These are phyloP conservation scores for Jaculus jaculus DNA, from an alignment of 2,113 vertebrate genomes.

Conservation along the genomic window DNA sequence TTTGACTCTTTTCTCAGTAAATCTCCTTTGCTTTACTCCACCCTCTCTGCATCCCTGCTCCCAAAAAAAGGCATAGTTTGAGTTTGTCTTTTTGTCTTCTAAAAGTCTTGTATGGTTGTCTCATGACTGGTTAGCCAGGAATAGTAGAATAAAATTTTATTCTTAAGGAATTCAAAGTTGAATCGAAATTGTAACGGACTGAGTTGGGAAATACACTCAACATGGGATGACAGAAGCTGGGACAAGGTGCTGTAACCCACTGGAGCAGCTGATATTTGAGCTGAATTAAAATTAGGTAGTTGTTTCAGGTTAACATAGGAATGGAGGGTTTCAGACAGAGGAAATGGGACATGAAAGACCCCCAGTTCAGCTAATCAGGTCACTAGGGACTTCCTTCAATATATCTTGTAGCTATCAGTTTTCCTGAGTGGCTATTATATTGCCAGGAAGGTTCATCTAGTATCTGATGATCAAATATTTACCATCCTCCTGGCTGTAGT, in stretches of 20 bases:
- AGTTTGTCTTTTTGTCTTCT: neutral
- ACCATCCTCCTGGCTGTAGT: rapidly evolving
- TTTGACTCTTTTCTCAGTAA: too few species aligned
- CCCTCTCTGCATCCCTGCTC: too few species aligned
- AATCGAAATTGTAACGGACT: rapidly evolving
- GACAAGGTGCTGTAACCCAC: rapidly evolving
- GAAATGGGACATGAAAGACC: neutral
- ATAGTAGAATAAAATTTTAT: rapidly evolving
- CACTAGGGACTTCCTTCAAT: rapidly evolving
- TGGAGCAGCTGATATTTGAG: rapidly evolving
- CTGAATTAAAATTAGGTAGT: neutral
- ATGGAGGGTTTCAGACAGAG: neutral
- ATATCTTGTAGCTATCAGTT: rapidly evolving
- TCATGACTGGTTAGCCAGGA: neutral
- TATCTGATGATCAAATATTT: neutral
- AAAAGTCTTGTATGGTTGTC: too few species aligned
- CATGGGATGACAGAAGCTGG: rapidly evolving
- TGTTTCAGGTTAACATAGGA: neutral
- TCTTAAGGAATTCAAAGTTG: neutral
- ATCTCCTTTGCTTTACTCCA: too few species aligned
- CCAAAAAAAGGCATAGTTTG: too few species aligned
- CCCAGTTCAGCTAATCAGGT: neutral
- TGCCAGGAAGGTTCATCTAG: rapidly evolving
- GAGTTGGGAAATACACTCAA: rapidly evolving
- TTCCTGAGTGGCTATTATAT: neutral